Evolutionary conservation across 1,140 invertebrate genomes (phyloP), one percentile per base, ranked within the genome.

Genomic region (Oscheius sp.): DNA sequence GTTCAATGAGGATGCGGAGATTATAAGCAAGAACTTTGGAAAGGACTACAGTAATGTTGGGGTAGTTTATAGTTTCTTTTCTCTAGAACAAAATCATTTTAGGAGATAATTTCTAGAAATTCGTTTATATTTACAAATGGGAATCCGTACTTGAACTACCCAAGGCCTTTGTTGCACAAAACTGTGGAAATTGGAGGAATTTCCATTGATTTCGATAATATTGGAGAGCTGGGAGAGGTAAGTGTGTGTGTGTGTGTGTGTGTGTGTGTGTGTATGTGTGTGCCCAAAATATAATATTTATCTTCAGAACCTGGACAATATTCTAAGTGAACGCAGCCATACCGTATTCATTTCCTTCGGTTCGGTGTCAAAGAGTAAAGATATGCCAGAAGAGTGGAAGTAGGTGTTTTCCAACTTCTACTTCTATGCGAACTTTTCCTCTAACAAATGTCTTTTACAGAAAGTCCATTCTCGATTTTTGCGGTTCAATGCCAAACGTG

Each of bases 111-210:
- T 7, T 29, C 73, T 13, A 45, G 55, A 62, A 18, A 55, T 15
- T 55, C 65, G 1, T 26, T 68, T 34, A 35, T 68, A 45, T 68
- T 68, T 34, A 68, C 65, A n/a, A 68, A 68, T 36, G 52, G 46
- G 1, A 68, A 68, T 68, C 65, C 65, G 31, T 68, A 68, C 36
- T 49, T 68, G 18, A 49, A 68, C 49, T 68, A 52, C 36, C 65
- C 65, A 23, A 28, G 49, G 28, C 65, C 65, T 32, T 32, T 35
- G 15, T 55, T 68, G 26, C 65, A 68, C 18, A 68, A 68, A 20
- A 45, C 38, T 1, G 42, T 68, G 29, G 34, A 45, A 20, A 68
- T 68, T 23, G 65, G 65, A 10, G 79, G 79, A 15, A 73, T 79
- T 71, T 52, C 55, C 13, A 59, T 64, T 18, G 46, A 73, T 34